These are phyloP conservation scores for Bovichtus variegatus DNA, from an alignment of 2,797 vertebrate genomes.

Conservation along the genomic window DNA sequence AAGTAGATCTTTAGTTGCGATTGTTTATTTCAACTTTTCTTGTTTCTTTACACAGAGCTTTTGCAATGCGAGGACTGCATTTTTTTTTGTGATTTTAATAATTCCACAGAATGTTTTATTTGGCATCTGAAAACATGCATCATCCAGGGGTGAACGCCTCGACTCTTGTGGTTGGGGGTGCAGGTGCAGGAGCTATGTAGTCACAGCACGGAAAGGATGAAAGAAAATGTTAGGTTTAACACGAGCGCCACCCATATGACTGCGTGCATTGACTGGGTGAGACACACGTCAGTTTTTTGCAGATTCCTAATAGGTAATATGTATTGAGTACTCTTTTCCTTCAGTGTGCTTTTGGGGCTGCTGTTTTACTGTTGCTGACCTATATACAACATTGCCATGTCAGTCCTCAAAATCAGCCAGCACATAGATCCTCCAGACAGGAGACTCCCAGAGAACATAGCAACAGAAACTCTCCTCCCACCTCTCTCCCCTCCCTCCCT, in stretches of 20 bases:
- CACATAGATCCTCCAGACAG: conserved; percentile 68
- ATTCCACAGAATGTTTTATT: conserved; percentile 40
- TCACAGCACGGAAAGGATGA: conserved; percentile 13
- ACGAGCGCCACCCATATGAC: too few relatives aligned
- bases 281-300: conserved; percentile 29
- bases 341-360: conserved; percentile 11
- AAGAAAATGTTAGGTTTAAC: background rate
- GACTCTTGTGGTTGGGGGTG: conserved; percentile 21
- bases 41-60: background rate
- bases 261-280: conserved; percentile 45
- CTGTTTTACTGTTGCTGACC: conserved; percentile 65
- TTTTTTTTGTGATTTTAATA: background rate
- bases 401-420: conserved; percentile 73
- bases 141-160: conserved; percentile 30
- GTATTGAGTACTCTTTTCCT: conserved; percentile 14
- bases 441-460: conserved; percentile 79
- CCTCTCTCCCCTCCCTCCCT: conserved; percentile 56
- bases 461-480: conserved; percentile 77
- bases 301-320: conserved; percentile 14
- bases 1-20: background rate
- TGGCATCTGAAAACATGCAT: conserved; percentile 25
- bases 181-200: conserved; percentile 38
- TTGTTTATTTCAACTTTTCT: background rate
- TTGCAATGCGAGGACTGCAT: background rate
- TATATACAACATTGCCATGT: conserved; percentile 73